Base-by-base conservation (phyloP, 2,113 vertebrate genomes). In the Antennarius striatus region DNA sequence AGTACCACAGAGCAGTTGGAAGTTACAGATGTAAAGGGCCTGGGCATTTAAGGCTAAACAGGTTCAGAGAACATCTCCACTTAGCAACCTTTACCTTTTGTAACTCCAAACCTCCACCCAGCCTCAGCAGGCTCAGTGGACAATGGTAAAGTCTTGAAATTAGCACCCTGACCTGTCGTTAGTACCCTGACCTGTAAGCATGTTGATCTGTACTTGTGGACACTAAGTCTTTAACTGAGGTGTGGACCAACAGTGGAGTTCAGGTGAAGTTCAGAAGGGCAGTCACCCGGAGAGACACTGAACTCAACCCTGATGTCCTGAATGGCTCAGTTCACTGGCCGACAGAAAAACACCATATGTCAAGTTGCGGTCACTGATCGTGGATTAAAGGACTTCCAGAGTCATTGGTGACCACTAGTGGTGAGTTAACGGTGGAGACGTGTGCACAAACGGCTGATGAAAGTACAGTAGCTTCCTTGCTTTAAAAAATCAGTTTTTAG, bases 261-360 rank as follows among this genome's bases (percentile, higher is more conserved):
- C 45, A 70, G 73, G 77, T 70, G 30, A 62, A 83, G 75, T 81
- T 80, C 53, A 81, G 71, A 66, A 71, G 54, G 58, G 53, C 64
- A 54, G 61, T 63, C 73, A 42, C 62, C 66, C 36, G 48, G 11
- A 53, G 56, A 39, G 50, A 78, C 73, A 62, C 59, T 59, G 56
- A 68, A 14, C 45, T 72, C 43, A 62, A n/a, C 60, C 68, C 81
- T 58, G 39, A 16, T 62, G 71, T 13, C 80, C 80, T 73, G 17
- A 57, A 63, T 70, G 80, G 42, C 76, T 69, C 69, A 4, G 50
- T 60, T 78, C 42, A 56, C 64, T 47, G 5, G 49, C 56, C 64
- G 28, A 71, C 54, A 1, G 63, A 77, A 65, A 80, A 74, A 85
- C 79, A 81, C 87, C 89, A 88, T 78, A 86, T 87, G 89, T 51